Conservation (phyloP, 2,888 invertebrate genomes). For the Antheraea assamensis region DNA sequence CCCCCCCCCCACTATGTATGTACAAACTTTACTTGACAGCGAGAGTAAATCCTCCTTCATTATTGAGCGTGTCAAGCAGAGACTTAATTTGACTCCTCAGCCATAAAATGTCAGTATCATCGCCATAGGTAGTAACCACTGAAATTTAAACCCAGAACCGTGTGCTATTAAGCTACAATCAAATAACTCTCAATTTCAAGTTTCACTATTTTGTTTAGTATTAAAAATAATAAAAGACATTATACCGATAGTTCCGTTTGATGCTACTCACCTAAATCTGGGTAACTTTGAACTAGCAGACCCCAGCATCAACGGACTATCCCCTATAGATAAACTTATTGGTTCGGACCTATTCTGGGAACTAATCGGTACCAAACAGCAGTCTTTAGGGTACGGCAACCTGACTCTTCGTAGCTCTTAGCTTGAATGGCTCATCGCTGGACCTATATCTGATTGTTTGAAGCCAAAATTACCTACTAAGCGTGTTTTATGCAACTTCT, state of each 20-base stretch:
- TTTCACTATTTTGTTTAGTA: slow-evolving; percentile 10
- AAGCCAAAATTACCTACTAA: not conserved
- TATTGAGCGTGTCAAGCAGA: slow-evolving; percentile 22
- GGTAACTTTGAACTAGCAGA: slow-evolving; percentile 24
- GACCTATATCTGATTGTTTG: slow-evolving; percentile 22
- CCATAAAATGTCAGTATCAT: slow-evolving; percentile 16
- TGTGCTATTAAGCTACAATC: slow-evolving; percentile 17
- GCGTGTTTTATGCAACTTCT: not conserved
- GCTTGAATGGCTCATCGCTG: slow-evolving; percentile 28
- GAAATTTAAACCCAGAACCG: slow-evolving; percentile 21
- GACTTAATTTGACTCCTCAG: slow-evolving; percentile 22
- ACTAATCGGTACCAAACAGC: slow-evolving; percentile 25
- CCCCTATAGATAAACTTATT: slow-evolving; percentile 27
- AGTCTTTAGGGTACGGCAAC: slow-evolving; percentile 21
- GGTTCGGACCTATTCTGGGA: slow-evolving; percentile 32
- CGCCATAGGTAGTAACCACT: slow-evolving; percentile 19
- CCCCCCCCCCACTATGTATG: slow-evolving; percentile 18
- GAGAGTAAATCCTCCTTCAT: slow-evolving; percentile 25
- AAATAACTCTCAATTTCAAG: not conserved
- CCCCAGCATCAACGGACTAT: slow-evolving; percentile 26
- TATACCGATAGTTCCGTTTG: slow-evolving; percentile 5
- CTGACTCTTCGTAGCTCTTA: slow-evolving; percentile 25
- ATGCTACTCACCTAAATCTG: slow-evolving; percentile 7
- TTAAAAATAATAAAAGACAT: not conserved
- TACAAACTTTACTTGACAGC: slow-evolving; percentile 22